phyloP scores from a whole-genome alignment of 2,888 invertebrate genomes.

The Auanema sp. region DNA sequence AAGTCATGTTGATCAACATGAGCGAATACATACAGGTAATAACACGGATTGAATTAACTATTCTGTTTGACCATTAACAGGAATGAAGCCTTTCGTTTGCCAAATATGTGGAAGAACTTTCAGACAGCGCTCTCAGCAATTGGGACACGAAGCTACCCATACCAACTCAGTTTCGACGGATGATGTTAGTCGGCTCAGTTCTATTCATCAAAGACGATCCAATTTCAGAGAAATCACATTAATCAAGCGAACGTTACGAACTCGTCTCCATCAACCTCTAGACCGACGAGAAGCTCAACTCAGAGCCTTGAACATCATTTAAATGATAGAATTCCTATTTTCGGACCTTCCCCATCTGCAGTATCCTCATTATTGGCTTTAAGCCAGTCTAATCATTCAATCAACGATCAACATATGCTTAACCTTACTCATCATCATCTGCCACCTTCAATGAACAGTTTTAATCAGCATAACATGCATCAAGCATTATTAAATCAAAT shows the following conservation, averaged over 20 bases:
- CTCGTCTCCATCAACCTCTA: not conserved
- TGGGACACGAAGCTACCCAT: slow-evolving; percentile 54
- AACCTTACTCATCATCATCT: not conserved
- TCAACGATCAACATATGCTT: not conserved
- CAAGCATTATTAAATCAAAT: slow-evolving; percentile 2
- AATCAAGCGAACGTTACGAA: not conserved
- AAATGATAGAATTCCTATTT: not conserved
- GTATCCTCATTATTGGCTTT: slow-evolving; percentile 16
- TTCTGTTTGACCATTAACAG: slow-evolving; percentile 20
- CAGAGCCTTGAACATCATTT: not conserved
- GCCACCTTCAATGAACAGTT: not conserved
- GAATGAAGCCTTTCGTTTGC: slow-evolving; percentile 58
- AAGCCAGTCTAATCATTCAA: slow-evolving; percentile 6
- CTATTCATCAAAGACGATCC: not conserved
- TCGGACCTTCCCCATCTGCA: not conserved
- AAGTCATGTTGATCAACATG: slow-evolving; percentile 62
- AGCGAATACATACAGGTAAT: slow-evolving; percentile 59
- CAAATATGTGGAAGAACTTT: slow-evolving; percentile 52
- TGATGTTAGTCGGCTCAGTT: not conserved
- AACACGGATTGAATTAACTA: no score
- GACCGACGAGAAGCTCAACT: not conserved
- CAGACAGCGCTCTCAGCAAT: slow-evolving; percentile 60
- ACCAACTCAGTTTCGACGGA: not conserved
- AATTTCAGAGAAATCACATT: not conserved
- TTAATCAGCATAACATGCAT: not conserved